A percentile compares a stretch with the other conserved stretches of the same genome.
phyloP scores from a whole-genome alignment of 2,797 vertebrate genomes.

The Acrocephalus scirpaceus region DNA sequence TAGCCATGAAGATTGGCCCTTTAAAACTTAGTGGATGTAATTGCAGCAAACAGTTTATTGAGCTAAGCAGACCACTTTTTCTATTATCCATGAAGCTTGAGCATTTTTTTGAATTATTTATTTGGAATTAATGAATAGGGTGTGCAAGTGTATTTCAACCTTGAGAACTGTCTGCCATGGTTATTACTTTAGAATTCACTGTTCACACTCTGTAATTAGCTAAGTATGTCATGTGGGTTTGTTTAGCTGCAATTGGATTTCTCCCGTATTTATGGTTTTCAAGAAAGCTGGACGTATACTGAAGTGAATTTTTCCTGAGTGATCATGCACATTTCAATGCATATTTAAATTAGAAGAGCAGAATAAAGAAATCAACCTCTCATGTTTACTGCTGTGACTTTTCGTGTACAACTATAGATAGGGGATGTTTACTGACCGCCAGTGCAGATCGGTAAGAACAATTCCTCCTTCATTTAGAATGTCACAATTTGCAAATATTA shows the following conservation, averaged over 20 bases:
- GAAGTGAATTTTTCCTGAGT: background rate
- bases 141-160: background rate
- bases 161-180: background rate
- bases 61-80: background rate
- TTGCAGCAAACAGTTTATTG: constrained; percentile 5
- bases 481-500: background rate
- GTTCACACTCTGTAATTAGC: constrained; percentile 14
- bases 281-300: background rate
- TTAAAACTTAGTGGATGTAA: background rate
- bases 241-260: background rate
- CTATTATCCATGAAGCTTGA: background rate
- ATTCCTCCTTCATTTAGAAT: background rate
- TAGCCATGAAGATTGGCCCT: background rate
- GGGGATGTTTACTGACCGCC: accelerated
- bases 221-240: background rate
- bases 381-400: background rate
- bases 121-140: constrained; percentile 12
- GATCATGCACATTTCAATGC: background rate
- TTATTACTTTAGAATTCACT: background rate
- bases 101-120: background rate
- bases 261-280: background rate
- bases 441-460: background rate
- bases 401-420: background rate
- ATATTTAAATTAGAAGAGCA: background rate
- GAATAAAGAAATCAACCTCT: background rate